Percentiles rank a stretch among this genome's conserved stretches.
Conservation (phyloP, 2,888 invertebrate species). For the Argyresthia albistria region DNA sequence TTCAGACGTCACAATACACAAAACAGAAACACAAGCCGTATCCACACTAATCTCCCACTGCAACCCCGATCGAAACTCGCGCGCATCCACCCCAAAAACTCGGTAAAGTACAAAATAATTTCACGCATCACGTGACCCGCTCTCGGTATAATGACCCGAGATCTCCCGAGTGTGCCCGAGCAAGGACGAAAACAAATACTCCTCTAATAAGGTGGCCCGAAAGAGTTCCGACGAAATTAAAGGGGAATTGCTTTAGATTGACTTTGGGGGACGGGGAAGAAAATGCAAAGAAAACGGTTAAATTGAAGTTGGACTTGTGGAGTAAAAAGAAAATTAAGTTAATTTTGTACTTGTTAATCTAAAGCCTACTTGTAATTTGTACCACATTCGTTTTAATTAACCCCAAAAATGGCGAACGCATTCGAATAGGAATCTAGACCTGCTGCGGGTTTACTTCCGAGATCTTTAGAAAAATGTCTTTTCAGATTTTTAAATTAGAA, state of each 20-base stretch:
- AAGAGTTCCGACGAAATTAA: slow-evolving; percentile 26
- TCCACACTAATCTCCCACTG: slow-evolving; percentile 28
- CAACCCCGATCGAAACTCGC: slow-evolving; percentile 35
- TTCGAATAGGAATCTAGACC: no score
- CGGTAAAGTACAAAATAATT: slow-evolving; percentile 72
- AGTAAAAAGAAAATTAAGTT: no score
- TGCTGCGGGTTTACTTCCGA: no score
- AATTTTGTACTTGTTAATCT: no score
- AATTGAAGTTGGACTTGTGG: background rate
- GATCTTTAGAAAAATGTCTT: no score
- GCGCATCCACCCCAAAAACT: slow-evolving; percentile 49
- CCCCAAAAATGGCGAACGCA: no score
- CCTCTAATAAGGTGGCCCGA: slow-evolving; percentile 34
- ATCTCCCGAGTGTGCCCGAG: slow-evolving; percentile 24
- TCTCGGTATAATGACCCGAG: slow-evolving; percentile 61
- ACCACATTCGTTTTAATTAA: no score
- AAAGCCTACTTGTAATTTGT: no score
- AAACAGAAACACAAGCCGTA: no score
- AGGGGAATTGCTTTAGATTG: slow-evolving; percentile 24
- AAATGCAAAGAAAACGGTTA: slow-evolving; percentile 4
- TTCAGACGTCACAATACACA: no score
- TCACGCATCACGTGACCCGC: slow-evolving; percentile 67
- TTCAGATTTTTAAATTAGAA: no score
- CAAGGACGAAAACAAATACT: slow-evolving; percentile 43
- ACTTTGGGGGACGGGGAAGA: slow-evolving; percentile 8